phyloP scores from a whole-genome alignment of 2,113 vertebrate species.

The Indicator indicator region DNA sequence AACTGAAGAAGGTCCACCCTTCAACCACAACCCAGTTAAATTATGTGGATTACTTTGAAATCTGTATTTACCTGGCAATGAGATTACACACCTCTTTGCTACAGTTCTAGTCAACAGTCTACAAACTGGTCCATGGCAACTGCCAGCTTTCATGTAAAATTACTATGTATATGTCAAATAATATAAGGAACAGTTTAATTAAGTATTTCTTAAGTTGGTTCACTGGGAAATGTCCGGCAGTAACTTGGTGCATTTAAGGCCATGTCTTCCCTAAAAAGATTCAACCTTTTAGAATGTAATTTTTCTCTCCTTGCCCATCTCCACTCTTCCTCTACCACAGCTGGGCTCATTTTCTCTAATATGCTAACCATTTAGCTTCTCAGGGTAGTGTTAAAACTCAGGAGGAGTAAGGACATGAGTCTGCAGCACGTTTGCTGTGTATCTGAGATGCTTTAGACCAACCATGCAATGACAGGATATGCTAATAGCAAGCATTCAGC shows the following conservation, averaged over 20 bases:
- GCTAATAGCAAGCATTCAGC: not conserved
- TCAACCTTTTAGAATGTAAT: not conserved
- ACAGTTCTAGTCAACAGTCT: not conserved
- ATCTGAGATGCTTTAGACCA: not conserved
- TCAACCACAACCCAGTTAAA: not conserved
- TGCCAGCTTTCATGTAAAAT: not conserved
- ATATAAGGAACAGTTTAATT: not conserved
- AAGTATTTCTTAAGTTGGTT: not conserved
- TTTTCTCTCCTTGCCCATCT: not conserved
- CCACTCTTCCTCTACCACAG: not conserved
- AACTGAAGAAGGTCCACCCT: not conserved
- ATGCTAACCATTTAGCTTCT: not conserved
- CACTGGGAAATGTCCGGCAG: not conserved
- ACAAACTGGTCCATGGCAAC: not conserved
- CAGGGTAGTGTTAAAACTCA: not conserved
- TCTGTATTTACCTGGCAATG: not conserved
- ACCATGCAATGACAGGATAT: not conserved
- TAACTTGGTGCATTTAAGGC: not conserved
- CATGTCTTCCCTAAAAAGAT: not conserved
- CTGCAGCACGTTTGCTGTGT: rapidly evolving
- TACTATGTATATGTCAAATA: not conserved
- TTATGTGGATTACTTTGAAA: not conserved
- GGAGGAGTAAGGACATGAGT: not conserved
- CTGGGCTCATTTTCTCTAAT: not conserved
- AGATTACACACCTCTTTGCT: not conserved